phyloP scores from a whole-genome alignment of 2,888 invertebrate species.

The Ceraclea dissimilis region DNA sequence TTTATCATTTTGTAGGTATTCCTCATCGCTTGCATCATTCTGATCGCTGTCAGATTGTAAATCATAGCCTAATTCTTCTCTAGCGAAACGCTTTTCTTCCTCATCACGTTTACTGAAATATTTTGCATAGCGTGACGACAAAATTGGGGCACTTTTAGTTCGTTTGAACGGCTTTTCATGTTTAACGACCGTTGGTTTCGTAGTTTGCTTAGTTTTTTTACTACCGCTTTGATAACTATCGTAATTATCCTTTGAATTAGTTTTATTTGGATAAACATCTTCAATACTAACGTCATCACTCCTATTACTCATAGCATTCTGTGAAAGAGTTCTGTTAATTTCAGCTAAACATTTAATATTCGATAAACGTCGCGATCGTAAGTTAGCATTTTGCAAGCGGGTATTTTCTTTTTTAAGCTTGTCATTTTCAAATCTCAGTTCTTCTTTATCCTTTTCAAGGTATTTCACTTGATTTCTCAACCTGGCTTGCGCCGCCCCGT shows the following conservation, averaged over 20 bases:
- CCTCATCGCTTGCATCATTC: not conserved
- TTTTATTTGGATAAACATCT: conserved; percentile 30
- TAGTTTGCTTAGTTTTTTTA: not conserved
- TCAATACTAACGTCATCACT: conserved; percentile 9
- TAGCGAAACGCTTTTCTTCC: conserved; percentile 4
- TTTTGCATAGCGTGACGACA: conserved; percentile 43
- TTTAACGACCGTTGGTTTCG: conserved; percentile 12
- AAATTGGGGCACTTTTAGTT: conserved; percentile 47
- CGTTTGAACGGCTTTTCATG: conserved; percentile 24
- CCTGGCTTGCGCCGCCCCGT: conserved; percentile 63
- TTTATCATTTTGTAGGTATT: not conserved
- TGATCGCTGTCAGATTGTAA: conserved; percentile 9
- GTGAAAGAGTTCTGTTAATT: conserved; percentile 58
- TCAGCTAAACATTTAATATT: conserved; percentile 69
- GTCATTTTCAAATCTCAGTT: conserved; percentile 58
- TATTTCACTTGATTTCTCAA: conserved; percentile 66
- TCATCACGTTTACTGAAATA: conserved; percentile 44
- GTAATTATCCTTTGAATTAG: conserved; percentile 32
- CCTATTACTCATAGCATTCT: conserved; percentile 26
- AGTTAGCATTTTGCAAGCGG: conserved; percentile 52
- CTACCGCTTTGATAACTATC: conserved; percentile 30
- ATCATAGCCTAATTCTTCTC: conserved; percentile 18
- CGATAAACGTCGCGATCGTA: conserved; percentile 48
- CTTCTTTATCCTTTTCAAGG: conserved; percentile 61
- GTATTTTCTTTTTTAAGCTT: conserved; percentile 60